A percentile compares a stretch with the other conserved stretches of the same genome.
phyloP scores from a whole-genome alignment of 1,140 invertebrate species.

The Brachionus rubens region DNA sequence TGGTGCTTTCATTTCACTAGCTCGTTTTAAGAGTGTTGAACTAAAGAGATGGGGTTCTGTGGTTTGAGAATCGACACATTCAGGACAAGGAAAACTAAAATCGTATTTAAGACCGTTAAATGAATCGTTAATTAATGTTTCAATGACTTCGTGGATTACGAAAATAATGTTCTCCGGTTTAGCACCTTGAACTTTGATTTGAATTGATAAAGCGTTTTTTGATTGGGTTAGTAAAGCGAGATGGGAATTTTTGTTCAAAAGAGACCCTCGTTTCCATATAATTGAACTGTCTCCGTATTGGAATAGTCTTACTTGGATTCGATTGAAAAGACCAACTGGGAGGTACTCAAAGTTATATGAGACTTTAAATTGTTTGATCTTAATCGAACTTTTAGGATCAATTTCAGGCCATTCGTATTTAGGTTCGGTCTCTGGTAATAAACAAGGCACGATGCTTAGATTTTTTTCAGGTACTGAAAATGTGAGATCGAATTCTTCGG shows the following conservation, averaged over 20 bases:
- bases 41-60: conserved; percentile 50
- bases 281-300: conserved; percentile 55
- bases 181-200: conserved; percentile 55
- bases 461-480: conserved; percentile 49
- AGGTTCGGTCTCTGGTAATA: conserved; percentile 53
- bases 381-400: not conserved
- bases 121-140: conserved; percentile 54
- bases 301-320: conserved; percentile 58
- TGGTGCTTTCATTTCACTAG: conserved; percentile 54
- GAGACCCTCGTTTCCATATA: conserved; percentile 58
- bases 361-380: conserved; percentile 39
- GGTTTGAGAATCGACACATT: conserved; percentile 51
- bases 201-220: conserved; percentile 50
- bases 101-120: conserved; percentile 57
- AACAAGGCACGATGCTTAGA: conserved; percentile 57
- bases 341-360: conserved; percentile 50
- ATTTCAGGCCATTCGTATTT: conserved; percentile 47
- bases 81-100: conserved; percentile 55
- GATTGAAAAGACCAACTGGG: conserved; percentile 59
- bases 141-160: conserved; percentile 57
- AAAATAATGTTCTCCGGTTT: conserved; percentile 57
- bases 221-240: conserved; percentile 52
- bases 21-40: conserved; percentile 52
- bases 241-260: conserved; percentile 56
- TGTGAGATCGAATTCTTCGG: no score